Base-by-base conservation (phyloP, 2,797 vertebrate species). In the Xyrichtys novacula region DNA sequence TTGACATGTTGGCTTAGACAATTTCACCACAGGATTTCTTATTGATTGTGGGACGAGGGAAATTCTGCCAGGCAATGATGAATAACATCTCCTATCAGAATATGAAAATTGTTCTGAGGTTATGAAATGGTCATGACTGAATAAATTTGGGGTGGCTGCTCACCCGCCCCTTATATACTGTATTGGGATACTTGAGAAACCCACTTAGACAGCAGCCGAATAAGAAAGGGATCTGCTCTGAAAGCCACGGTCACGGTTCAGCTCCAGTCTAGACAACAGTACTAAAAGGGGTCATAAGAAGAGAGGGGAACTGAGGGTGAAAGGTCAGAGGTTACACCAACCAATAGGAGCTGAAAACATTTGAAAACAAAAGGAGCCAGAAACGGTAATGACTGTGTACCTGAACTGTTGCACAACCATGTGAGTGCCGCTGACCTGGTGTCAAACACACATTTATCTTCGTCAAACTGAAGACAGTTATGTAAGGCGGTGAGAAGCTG, bases 191-290 rank as follows among this genome's bases (percentile, higher is more conserved):
- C n/a, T n/a, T n/a, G n/a, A n/a, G n/a, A 36, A 36, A 36, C 12
- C 34, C 9, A 36, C 12, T 14, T 12, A 36, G 34, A 4, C 15
- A 14, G 12, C 34, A 36, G 4, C 11, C 34, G 4, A 36, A 36
- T 11, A 36, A 12, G 15, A 1, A 36, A 36, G 12, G n/a, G n/a
- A n/a, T n/a, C n/a, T n/a, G n/a, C n/a, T n/a, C 55, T 44, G 36
- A 80, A 59, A 65, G 61, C 63, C 63, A 68, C 1, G 6, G 58
- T 80, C 72, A 76, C 7, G 36, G 50, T n/a, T n/a, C n/a, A n/a
- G n/a, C n/a, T n/a, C n/a, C 36, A 25, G 88, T 89, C 86, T 88
- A 87, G 86, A 90, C 82, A 9, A 25, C 6, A 42, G 48, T 6
- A 34, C 64, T 57, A 67, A 34, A 0, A 5, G 32, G 56, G 68